Evolutionary conservation across 2,888 invertebrate genomes (phyloP).

Genomic region (Ochlodes sylvanus): DNA sequence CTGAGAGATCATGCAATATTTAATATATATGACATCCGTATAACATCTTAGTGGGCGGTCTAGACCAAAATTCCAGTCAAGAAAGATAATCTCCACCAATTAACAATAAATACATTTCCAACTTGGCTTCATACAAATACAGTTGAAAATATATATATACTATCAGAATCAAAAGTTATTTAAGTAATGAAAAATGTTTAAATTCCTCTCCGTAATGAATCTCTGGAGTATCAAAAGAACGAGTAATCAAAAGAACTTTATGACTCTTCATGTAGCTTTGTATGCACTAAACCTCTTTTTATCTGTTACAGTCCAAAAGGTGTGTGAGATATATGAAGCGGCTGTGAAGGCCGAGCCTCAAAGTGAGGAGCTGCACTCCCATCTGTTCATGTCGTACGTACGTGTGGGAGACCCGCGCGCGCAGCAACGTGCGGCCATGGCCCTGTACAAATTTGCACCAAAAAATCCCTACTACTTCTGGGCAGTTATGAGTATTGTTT

Average conservation of each 20-base stretch:
- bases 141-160: too few species aligned
- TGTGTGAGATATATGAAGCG: slow-evolving; percentile 95
- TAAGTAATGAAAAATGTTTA: too few species aligned
- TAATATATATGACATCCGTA: neutral
- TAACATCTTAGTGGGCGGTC: neutral
- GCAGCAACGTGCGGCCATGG: slow-evolving; percentile 95
- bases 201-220: too few species aligned
- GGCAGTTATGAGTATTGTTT: slow-evolving; percentile 98
- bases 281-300: neutral
- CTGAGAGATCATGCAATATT: neutral
- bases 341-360: slow-evolving; percentile 93
- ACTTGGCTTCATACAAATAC: too few species aligned
- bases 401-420: slow-evolving; percentile 94
- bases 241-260: too few species aligned
- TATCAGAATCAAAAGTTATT: too few species aligned
- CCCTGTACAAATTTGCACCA: slow-evolving; percentile 94
- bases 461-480: slow-evolving; percentile 99
- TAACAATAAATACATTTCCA: too few species aligned
- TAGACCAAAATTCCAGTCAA: neutral
- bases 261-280: too few species aligned
- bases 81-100: too few species aligned
- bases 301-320: slow-evolving; percentile 88
- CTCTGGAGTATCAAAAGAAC: too few species aligned
- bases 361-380: slow-evolving; percentile 96
- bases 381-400: slow-evolving; percentile 98